phyloP scores from a whole-genome alignment of 1,140 invertebrate species.

The Trachymyrmex septentrionalis region DNA sequence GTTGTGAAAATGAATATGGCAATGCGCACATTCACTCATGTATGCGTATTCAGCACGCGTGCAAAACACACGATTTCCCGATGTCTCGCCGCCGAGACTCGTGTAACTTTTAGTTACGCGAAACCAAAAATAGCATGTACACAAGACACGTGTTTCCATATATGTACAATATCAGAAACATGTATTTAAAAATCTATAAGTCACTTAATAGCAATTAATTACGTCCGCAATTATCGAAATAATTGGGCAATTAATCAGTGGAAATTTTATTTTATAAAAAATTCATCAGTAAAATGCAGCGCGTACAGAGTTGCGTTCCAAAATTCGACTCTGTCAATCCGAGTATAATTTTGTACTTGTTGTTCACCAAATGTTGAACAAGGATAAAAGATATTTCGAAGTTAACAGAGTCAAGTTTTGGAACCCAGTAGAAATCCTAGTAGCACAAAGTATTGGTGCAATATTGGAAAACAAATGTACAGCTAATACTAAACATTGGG shows the following conservation, averaged over 20 bases:
- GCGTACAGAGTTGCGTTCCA: too few species aligned
- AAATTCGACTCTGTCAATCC: too few species aligned
- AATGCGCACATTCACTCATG: constrained; percentile 2
- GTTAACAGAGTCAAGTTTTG: too few species aligned
- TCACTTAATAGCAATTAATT: background rate
- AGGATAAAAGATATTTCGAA: too few species aligned
- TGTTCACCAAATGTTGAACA: too few species aligned
- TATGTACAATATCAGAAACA: background rate
- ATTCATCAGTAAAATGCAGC: background rate
- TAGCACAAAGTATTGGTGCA: too few species aligned
- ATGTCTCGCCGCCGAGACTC: background rate
- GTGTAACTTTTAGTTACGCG: background rate
- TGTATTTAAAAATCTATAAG: background rate
- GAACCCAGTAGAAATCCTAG: too few species aligned
- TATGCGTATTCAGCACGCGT: constrained; percentile 5
- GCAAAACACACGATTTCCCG: constrained; percentile 14
- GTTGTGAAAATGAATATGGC: constrained; percentile 58
- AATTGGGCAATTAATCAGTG: background rate
- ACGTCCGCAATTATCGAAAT: background rate
- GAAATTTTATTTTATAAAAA: background rate
- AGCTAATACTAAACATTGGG: too few species aligned
- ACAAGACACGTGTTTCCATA: constrained; percentile 5
- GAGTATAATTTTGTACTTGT: too few species aligned
- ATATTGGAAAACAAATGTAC: too few species aligned
- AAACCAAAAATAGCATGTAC: constrained; percentile 31